A percentile compares a stretch with the other conserved stretches of the same genome.
phyloP scores from a whole-genome alignment of 1,140 invertebrate genomes.

The Hetaerina americana region DNA sequence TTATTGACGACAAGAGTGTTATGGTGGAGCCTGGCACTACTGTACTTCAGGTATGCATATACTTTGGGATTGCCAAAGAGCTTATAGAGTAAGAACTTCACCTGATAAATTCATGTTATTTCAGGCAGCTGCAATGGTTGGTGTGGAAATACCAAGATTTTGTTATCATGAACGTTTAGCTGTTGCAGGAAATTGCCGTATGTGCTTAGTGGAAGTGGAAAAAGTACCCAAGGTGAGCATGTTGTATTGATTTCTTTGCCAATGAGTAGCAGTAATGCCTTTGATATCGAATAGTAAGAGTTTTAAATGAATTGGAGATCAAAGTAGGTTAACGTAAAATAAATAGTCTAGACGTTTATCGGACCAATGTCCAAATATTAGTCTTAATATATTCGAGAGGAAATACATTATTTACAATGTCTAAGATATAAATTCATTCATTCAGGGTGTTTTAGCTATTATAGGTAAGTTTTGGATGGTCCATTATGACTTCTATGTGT shows the following conservation, averaged over 20 bases:
- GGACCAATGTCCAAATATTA: too few relatives aligned
- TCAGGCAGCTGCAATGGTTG: slow-evolving; percentile 86
- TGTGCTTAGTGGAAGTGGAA: slow-evolving; percentile 99
- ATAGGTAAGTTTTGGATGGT: too few relatives aligned
- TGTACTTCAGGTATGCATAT: slow-evolving; percentile 72
- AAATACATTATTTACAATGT: too few relatives aligned
- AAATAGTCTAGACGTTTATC: slow-evolving; percentile 10
- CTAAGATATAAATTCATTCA: too few relatives aligned
- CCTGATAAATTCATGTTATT: slow-evolving; percentile 19
- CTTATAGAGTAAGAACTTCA: background rate
- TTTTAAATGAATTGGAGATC: slow-evolving; percentile 4
- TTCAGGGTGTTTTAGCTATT: too few relatives aligned
- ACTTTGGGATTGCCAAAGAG: background rate
- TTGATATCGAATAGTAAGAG: too few relatives aligned
- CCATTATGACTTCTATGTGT: too few relatives aligned
- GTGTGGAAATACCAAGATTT: slow-evolving; percentile 96
- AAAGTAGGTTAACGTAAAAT: background rate
- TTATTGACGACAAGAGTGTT: slow-evolving; percentile 94
- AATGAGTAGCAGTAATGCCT: slow-evolving; percentile 3
- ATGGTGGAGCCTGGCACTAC: slow-evolving; percentile 92
- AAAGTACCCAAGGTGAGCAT: slow-evolving; percentile 64
- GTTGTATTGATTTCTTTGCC: slow-evolving; percentile 2
- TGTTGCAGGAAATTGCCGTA: slow-evolving; percentile 95
- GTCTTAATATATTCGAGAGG: too few relatives aligned
- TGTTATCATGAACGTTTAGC: slow-evolving; percentile 98